Conservation (phyloP, 2,797 vertebrate genomes). For the Crotalus adamanteus region DNA sequence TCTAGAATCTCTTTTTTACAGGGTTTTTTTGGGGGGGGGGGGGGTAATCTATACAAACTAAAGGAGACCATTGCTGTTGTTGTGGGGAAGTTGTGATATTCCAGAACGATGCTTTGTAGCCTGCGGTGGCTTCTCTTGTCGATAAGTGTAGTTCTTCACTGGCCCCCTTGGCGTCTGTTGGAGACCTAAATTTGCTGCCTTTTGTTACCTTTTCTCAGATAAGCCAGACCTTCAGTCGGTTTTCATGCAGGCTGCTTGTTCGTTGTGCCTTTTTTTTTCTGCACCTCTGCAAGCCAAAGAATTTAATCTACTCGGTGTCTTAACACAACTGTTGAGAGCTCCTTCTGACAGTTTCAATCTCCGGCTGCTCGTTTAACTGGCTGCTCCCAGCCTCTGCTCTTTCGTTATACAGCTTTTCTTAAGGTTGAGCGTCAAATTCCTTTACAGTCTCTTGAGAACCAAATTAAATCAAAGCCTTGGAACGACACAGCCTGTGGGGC, state of each 20-base stretch:
- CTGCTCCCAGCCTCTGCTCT: neutral
- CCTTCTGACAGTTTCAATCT: neutral
- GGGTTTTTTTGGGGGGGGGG: too few species aligned
- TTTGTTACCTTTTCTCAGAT: neutral
- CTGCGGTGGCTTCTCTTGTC: neutral
- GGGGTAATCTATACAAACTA: neutral
- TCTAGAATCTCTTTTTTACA: neutral
- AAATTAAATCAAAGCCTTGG: neutral
- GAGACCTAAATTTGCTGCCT: neutral
- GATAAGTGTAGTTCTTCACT: too few species aligned
- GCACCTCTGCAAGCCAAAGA: neutral
- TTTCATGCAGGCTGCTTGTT: neutral
- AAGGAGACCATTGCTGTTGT: neutral
- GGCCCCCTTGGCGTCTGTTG: neutral
- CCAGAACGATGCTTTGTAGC: neutral
- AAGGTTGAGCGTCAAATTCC: conserved; percentile 7
- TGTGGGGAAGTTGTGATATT: too few species aligned
- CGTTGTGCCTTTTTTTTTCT: neutral
- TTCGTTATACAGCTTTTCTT: neutral
- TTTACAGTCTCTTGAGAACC: neutral
- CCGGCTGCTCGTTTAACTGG: neutral
- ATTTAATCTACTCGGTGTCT: neutral
- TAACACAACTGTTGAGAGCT: neutral
- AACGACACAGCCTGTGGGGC: neutral
- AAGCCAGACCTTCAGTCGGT: too few species aligned